Conservation (phyloP, 2,888 invertebrate species). For the Caenorhabditis macrosperma region DNA sequence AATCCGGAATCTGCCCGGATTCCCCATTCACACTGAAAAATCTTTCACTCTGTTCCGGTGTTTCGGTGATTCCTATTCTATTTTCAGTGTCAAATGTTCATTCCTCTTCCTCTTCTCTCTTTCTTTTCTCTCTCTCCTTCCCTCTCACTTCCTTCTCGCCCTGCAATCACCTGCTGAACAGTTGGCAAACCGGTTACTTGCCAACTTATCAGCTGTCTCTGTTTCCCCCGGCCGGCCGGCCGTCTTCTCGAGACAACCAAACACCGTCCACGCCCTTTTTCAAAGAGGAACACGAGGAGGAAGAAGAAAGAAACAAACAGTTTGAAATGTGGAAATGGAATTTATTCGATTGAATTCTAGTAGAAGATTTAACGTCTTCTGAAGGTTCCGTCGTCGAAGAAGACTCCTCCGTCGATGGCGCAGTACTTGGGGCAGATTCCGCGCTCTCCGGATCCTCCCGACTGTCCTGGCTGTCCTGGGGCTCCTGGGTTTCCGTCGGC, state of each 20-base stretch:
- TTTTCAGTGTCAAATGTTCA: too few relatives aligned
- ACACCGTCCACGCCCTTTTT: constrained; percentile 10
- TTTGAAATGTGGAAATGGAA: neutral
- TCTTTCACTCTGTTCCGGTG: too few relatives aligned
- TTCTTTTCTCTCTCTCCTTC: constrained; percentile 3
- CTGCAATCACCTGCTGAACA: neutral
- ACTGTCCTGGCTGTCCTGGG: constrained; percentile 68
- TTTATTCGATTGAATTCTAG: neutral
- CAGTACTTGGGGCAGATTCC: too few relatives aligned
- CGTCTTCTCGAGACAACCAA: neutral
- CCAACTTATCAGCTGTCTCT: constrained; percentile 25
- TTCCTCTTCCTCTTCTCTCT: neutral
- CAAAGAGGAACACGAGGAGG: too few relatives aligned
- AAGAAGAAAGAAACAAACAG: neutral
- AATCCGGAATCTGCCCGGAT: too few relatives aligned
- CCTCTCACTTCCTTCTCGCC: neutral
- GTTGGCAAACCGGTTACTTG: constrained; percentile 18
- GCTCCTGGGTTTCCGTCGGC: constrained; percentile 61
- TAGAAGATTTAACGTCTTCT: constrained; percentile 29
- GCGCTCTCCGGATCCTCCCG: constrained; percentile 72
- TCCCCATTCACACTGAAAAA: too few relatives aligned
- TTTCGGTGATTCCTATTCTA: too few relatives aligned
- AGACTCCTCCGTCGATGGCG: constrained; percentile 78
- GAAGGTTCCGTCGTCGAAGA: constrained; percentile 77
- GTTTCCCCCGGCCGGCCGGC: neutral